Percentiles rank a stretch among this genome's conserved stretches.
Evolutionary conservation across 2,797 vertebrate species (phyloP).

Genomic region (Danionella dracula): DNA sequence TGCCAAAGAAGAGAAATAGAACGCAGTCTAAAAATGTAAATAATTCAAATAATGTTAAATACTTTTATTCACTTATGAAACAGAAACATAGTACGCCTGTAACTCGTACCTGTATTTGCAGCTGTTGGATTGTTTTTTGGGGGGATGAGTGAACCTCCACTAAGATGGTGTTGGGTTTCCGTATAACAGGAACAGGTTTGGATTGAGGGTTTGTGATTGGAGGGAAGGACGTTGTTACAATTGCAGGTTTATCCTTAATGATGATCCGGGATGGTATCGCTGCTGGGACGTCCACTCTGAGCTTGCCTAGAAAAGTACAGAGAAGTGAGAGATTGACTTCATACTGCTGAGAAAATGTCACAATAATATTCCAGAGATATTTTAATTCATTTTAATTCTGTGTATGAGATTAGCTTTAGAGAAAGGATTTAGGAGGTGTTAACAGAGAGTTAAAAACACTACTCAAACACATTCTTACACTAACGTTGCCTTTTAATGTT

Average conservation of each 20-base stretch:
- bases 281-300: constrained; percentile 60
- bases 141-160: constrained; percentile 64
- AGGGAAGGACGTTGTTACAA: constrained; percentile 67
- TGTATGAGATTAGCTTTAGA: too few relatives aligned
- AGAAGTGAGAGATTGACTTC: neutral
- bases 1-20: too few relatives aligned
- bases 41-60: too few relatives aligned
- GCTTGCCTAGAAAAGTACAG: constrained; percentile 66
- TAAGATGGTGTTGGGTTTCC: constrained; percentile 62
- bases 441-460: too few relatives aligned
- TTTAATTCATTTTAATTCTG: too few relatives aligned
- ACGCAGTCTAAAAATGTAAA: too few relatives aligned
- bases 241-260: constrained; percentile 51
- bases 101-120: constrained; percentile 71
- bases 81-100: too few relatives aligned
- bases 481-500: too few relatives aligned
- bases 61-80: too few relatives aligned
- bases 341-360: neutral
- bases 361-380: too few relatives aligned
- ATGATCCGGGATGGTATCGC: constrained; percentile 56
- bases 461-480: too few relatives aligned
- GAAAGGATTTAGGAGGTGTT: too few relatives aligned
- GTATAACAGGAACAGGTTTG: constrained; percentile 44
- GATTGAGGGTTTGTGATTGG: constrained; percentile 48
- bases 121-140: constrained; percentile 52